Evolutionary conservation across 2,113 vertebrate species (phyloP).

Genomic region (Cettia cetti): DNA sequence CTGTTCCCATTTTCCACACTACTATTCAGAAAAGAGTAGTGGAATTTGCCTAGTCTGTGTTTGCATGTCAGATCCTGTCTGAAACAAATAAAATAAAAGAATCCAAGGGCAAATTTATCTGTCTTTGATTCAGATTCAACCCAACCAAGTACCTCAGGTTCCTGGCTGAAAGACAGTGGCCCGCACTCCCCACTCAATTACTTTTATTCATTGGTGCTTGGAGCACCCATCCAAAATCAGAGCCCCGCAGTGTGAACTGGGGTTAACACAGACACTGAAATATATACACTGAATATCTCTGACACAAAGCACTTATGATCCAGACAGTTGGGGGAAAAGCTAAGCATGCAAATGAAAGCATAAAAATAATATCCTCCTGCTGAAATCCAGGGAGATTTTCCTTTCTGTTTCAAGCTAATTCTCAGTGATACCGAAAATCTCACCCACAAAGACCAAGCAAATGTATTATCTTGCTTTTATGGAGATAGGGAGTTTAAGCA

Average conservation of each 20-base stretch:
- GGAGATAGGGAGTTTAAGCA: neutral
- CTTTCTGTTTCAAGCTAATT: conserved; percentile 27
- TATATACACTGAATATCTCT: neutral
- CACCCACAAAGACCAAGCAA: conserved; percentile 9
- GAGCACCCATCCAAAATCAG: neutral
- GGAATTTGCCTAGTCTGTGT: neutral
- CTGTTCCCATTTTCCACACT: conserved; percentile 32
- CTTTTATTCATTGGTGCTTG: neutral
- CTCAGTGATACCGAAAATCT: conserved; percentile 24
- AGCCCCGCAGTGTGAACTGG: neutral
- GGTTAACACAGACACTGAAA: neutral
- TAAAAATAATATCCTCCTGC: conserved; percentile 23
- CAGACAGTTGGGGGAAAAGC: neutral
- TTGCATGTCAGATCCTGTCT: neutral
- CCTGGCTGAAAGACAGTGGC: neutral
- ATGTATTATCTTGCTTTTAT: neutral
- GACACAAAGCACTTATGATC: neutral
- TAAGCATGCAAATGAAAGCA: conserved; percentile 17
- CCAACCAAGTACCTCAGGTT: neutral
- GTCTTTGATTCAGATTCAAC: conserved; percentile 23
- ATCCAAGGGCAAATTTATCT: neutral
- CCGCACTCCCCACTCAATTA: neutral
- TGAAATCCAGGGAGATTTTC: conserved; percentile 24
- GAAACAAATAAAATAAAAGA: conserved; percentile 58
- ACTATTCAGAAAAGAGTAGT: conserved; percentile 22